Evolutionary conservation across 2,888 invertebrate genomes (phyloP).

Genomic region (Notodonta ziczac): DNA sequence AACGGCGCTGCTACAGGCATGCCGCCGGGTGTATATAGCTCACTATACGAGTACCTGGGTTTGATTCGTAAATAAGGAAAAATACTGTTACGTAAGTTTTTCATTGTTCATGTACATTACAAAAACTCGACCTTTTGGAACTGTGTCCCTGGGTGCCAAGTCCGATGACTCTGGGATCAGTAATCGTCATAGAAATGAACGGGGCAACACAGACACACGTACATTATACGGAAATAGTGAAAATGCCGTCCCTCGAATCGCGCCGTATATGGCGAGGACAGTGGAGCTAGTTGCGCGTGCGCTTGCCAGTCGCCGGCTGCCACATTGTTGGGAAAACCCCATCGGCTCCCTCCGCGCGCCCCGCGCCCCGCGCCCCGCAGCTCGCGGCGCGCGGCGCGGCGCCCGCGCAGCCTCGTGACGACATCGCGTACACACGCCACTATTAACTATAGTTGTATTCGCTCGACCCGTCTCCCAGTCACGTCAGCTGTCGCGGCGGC

Average conservation of each 20-base stretch:
- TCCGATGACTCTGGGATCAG: not conserved
- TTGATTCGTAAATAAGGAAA: too few species aligned
- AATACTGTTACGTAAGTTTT: not conserved
- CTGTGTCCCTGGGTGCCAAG: too few species aligned
- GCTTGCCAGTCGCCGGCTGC: slow-evolving; percentile 47
- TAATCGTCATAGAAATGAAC: slow-evolving; percentile 20
- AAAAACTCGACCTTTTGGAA: not conserved
- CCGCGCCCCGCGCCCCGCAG: slow-evolving; percentile 18
- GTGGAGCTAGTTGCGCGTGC: slow-evolving; percentile 47
- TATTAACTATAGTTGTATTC: slow-evolving; percentile 18
- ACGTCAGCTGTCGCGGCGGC: slow-evolving; percentile 26
- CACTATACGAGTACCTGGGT: too few species aligned
- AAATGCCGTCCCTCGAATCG: slow-evolving; percentile 42
- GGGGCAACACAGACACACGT: slow-evolving; percentile 6
- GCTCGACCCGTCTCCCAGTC: slow-evolving; percentile 21
- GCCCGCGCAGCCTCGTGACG: slow-evolving; percentile 35
- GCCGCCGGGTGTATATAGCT: too few species aligned
- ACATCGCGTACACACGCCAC: slow-evolving; percentile 36
- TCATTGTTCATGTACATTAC: not conserved
- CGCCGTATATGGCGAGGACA: slow-evolving; percentile 70
- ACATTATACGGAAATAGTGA: slow-evolving; percentile 59
- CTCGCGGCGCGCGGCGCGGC: too few species aligned
- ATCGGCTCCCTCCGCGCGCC: slow-evolving; percentile 41
- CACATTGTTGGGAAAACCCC: slow-evolving; percentile 82
- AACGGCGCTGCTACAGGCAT: too few species aligned